Evolutionary conservation across 2,888 invertebrate genomes (phyloP), one percentile per base, ranked within the genome.

Genomic region (Mythimna ferrago): DNA sequence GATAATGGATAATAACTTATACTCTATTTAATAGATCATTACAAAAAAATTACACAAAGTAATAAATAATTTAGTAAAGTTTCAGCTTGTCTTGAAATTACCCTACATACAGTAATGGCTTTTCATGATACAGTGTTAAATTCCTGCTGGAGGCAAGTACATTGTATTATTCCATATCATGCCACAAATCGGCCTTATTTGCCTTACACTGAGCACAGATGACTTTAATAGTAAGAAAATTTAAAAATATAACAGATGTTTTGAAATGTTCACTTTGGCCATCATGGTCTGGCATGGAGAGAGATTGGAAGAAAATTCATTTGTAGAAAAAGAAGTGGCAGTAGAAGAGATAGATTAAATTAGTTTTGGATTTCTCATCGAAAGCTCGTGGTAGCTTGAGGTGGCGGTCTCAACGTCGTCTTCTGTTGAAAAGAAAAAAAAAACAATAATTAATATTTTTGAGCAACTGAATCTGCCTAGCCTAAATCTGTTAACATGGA

Each of bases 351-450:
- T 19, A 9, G n/a, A 64, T 73, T 63, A 80, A 56, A 82, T 60
- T 66, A 83, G 32, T 83, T 80, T 80, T 19, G 66, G 73, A 56
- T 79, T 64, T 44, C 64, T 83, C 48, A 61, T 64, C 26, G 54
- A 63, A 21, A 57, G 48, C 35, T 69, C 68, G 51, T 21, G 56
- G 65, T 35, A 67, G 2, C n/a, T 19, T 21, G 5, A n/a, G 44
- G 11, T n/a, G n/a, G 7, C 19, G 0, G 2, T 7, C 2, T 19
- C 3, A 1, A 53, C 60, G 14, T 11, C 51, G 2, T 53, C 69
- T 3, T 16, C 80, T 69, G 80, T 69, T 41, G 54, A 19, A 64
- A 0, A 82, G 66, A 66, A 54, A 66, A 56, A 2, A 0, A 2
- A 6, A 41, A 48, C 48, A 19, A 48, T 6, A 48, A 6, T 48